Evolutionary conservation across 2,113 vertebrate species (phyloP).

Genomic region (Syngnathoides biaculeatus): DNA sequence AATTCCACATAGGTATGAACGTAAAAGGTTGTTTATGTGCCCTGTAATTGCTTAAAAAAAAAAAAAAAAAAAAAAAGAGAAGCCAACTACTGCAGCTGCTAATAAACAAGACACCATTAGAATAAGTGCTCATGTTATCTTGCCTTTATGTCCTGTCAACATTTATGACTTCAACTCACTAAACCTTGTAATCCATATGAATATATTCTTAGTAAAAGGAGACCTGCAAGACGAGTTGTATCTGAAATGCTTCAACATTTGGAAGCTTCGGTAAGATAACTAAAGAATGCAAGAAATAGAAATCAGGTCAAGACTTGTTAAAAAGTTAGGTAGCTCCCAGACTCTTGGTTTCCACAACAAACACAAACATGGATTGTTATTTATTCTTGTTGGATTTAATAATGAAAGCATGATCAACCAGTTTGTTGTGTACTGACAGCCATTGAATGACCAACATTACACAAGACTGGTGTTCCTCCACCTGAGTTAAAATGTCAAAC

Average conservation of each 20-base stretch:
- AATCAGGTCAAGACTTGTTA: constrained; percentile 35
- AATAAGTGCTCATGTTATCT: too few relatives aligned
- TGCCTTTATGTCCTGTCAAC: too few relatives aligned
- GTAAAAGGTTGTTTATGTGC: too few relatives aligned
- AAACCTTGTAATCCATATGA: too few relatives aligned
- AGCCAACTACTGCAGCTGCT: too few relatives aligned
- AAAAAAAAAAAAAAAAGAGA: too few relatives aligned
- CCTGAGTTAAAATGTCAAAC: constrained; percentile 15
- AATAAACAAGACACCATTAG: too few relatives aligned
- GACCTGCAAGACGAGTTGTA: neutral
- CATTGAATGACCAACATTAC: constrained; percentile 24
- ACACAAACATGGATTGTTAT: neutral
- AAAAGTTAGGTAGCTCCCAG: constrained; percentile 15
- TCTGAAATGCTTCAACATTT: neutral
- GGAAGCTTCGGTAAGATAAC: neutral
- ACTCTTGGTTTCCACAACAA: constrained; percentile 5
- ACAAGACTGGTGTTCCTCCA: constrained; percentile 36
- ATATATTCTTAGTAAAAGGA: too few relatives aligned
- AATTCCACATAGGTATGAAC: too few relatives aligned
- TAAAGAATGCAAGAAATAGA: neutral
- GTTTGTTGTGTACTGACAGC: constrained; percentile 8
- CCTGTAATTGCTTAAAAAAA: too few relatives aligned
- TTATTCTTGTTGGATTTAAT: neutral
- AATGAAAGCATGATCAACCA: constrained; percentile 1
- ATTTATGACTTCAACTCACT: too few relatives aligned